A percentile compares a stretch with the other conserved stretches of the same genome.
Conservation (phyloP, 2,888 invertebrate species). For the Nysson spinosus region DNA sequence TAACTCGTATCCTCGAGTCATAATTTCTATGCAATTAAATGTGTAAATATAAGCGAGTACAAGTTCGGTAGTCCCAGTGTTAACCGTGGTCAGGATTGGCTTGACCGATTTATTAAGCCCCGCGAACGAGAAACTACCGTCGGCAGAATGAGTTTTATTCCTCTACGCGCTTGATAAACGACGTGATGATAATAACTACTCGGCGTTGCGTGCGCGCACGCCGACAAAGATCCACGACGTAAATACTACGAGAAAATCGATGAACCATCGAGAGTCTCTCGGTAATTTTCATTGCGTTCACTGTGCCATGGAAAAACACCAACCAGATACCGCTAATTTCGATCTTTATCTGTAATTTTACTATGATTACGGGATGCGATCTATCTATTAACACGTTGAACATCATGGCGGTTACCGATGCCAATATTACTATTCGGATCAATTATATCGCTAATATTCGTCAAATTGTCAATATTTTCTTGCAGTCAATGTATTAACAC, state of each 20-base stretch:
- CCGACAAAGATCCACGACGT: constrained; percentile 26
- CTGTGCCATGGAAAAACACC: background rate
- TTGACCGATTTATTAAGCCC: constrained; percentile 52
- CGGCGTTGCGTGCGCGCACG: constrained; percentile 15
- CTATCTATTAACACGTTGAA: too few species aligned
- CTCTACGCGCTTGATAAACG: constrained; percentile 41
- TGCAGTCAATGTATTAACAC: too few species aligned
- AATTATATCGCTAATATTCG: too few species aligned
- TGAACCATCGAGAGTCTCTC: constrained; percentile 38
- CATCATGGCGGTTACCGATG: too few species aligned
- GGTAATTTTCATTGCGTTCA: constrained; percentile 25
- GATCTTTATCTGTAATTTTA: too few species aligned
- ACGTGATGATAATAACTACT: constrained; percentile 40
- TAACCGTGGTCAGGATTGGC: constrained; percentile 62
- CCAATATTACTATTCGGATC: too few species aligned
- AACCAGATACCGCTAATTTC: too few species aligned
- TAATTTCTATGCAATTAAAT: constrained; percentile 1
- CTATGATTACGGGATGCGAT: too few species aligned
- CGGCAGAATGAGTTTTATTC: constrained; percentile 29
- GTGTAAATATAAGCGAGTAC: constrained; percentile 30
- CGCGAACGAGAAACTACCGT: constrained; percentile 30
- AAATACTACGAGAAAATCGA: constrained; percentile 47
- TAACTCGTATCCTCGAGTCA: too few species aligned
- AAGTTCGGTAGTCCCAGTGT: constrained; percentile 33
- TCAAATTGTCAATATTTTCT: too few species aligned